A percentile compares a stretch with the other conserved stretches of the same genome.
These are phyloP conservation scores for Albula goreensis DNA, from an alignment of 2,113 vertebrate genomes.

Conservation along the genomic window DNA sequence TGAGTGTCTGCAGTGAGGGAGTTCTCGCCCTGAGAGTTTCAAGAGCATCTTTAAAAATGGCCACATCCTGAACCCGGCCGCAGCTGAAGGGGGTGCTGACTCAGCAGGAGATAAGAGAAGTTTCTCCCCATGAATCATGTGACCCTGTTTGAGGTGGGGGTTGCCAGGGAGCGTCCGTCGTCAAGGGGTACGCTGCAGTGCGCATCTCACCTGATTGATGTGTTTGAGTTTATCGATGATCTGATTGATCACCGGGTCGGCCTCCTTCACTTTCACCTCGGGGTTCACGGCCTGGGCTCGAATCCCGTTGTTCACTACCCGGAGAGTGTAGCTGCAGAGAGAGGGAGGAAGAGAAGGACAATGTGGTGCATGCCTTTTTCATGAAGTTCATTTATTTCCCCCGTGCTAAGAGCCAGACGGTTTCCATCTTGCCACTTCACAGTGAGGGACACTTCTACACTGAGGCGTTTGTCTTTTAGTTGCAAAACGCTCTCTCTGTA, in stretches of 20 bases:
- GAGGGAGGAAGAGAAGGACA: constrained; percentile 29
- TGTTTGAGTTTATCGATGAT: constrained; percentile 91
- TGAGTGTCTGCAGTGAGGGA: too few species aligned
- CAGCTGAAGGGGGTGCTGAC: neutral
- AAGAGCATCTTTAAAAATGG: too few species aligned
- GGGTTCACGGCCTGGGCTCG: constrained; percentile 83
- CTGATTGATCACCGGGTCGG: constrained; percentile 81
- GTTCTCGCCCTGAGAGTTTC: too few species aligned
- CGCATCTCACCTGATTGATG: constrained; percentile 81
- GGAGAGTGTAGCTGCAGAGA: constrained; percentile 77
- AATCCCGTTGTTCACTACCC: constrained; percentile 81
- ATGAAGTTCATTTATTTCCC: too few species aligned
- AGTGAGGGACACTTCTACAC: neutral
- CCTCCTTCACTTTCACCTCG: constrained; percentile 84
- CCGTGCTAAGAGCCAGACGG: too few species aligned
- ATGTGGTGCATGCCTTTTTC: neutral
- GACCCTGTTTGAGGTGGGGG: neutral
- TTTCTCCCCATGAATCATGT: neutral
- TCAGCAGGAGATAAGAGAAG: neutral
- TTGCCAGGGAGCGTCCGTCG: neutral
- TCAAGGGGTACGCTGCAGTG: neutral
- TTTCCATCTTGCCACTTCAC: too few species aligned
- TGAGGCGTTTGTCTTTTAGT: too few species aligned
- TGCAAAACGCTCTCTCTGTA: too few species aligned
- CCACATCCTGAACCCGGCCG: too few species aligned